Conservation (phyloP, 2,797 vertebrate genomes). For the Bradypodion ventrale region DNA sequence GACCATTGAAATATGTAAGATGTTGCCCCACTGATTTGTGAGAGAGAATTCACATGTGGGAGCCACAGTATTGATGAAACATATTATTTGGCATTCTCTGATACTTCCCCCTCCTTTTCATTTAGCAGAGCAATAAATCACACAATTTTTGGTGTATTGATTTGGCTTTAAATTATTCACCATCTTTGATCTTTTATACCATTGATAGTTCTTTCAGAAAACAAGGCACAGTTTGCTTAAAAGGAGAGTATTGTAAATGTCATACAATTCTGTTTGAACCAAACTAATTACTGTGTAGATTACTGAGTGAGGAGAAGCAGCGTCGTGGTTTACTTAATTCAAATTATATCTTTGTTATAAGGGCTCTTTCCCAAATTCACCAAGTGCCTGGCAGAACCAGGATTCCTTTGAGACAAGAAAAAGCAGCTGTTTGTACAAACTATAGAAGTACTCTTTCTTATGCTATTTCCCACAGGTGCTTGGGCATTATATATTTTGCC, state of each 20-base stretch:
- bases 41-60: neutral
- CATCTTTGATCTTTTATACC: conserved; percentile 28
- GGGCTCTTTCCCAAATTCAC: conserved; percentile 55
- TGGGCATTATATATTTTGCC: conserved; percentile 63
- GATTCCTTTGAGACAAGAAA: conserved; percentile 62
- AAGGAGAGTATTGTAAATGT: conserved; percentile 46
- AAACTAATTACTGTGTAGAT: conserved; percentile 57
- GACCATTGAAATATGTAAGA: neutral
- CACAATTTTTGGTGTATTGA: neutral
- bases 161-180: conserved; percentile 26
- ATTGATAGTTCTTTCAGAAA: conserved; percentile 38
- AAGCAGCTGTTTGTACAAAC: conserved; percentile 69
- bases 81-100: neutral
- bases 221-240: conserved; percentile 40
- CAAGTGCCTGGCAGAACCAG: conserved; percentile 41
- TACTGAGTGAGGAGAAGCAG: conserved; percentile 38
- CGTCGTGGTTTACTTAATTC: conserved; percentile 42
- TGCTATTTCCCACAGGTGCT: conserved; percentile 69
- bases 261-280: conserved; percentile 52
- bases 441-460: conserved; percentile 55
- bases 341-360: conserved; percentile 39
- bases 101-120: neutral
- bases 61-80: neutral
- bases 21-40: neutral
- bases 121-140: neutral